Evolutionary conservation across 2,113 vertebrate genomes (phyloP), one percentile per base, ranked within the genome.

Genomic region (Dasypus novemcinctus): DNA sequence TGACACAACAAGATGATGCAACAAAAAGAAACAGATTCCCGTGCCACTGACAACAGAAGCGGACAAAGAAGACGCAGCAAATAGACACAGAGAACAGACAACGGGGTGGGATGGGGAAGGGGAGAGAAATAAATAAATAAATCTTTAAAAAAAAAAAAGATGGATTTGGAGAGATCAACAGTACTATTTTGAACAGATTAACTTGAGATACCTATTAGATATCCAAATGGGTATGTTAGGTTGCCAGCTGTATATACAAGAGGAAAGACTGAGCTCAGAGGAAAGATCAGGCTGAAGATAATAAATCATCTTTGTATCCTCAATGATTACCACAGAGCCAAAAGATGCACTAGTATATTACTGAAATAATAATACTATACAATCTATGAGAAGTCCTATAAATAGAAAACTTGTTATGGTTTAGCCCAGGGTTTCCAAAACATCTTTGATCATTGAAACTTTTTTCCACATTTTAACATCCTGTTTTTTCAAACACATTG

Each of bases 391-490:
- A 90, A 68, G 29, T 90, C 81, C 49, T 74, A 81, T 8, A 59
- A 17, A 90, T 93, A 90, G 43, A 84, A 85, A 90, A 64, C 2
- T 74, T 12, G 43, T 86, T 68, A 59, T 23, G 74, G 59, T 59
- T 86, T 85, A 80, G 46, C 5, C 49, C 27, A 79, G 64, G 25
- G 17, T 52, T 93, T 93, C 17, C n/a, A 49, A 85, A 82, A 82
- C 52, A 83, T 69, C 86, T 69, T 87, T 78, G 88, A 54, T 59
- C 20, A 66, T 49, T 27, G 76, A 74, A 92, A 96, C 33, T 79
- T 82, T 83, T 78, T 38, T 72, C 59, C 10, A n/a, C 17, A 59
- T 72, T 79, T 84, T 84, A 83, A 69, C 11, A 88, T 66, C 43
- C 33, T 88, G 43, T 7, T 92, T 71, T 46, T 88, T 43, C 85